phyloP scores from a whole-genome alignment of 2,888 invertebrate species.

The Drosophila nr. fundita region DNA sequence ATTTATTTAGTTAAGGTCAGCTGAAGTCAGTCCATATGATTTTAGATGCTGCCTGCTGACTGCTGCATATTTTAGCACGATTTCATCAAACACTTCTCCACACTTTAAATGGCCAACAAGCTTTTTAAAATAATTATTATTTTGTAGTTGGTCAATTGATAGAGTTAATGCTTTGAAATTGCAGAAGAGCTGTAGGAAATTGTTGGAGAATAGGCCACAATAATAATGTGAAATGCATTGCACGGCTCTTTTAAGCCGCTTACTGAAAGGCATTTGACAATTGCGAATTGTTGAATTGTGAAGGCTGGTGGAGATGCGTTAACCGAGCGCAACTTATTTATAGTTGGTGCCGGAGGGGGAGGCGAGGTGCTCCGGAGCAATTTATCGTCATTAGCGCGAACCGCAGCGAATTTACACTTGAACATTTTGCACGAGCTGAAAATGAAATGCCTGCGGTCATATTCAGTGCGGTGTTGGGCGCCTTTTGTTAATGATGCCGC shows the following conservation, averaged over 20 bases:
- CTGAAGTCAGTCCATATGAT: too few species aligned
- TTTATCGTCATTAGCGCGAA: constrained; percentile 77
- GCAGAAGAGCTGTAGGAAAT: too few species aligned
- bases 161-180: background rate
- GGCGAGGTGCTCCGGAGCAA: constrained; percentile 50
- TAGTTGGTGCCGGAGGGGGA: constrained; percentile 48
- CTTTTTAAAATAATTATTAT: background rate
- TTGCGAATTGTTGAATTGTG: constrained; percentile 5
- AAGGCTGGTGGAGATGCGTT: constrained; percentile 20
- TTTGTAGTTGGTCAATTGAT: background rate
- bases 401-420: constrained; percentile 76
- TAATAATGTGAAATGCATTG: constrained; percentile 39
- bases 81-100: background rate
- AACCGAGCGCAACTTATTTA: constrained; percentile 74
- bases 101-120: background rate
- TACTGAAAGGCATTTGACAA: constrained; percentile 33
- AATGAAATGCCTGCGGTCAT: constrained; percentile 75
- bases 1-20: background rate
- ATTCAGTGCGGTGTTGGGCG: constrained; percentile 42
- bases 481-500: constrained; percentile 61
- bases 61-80: background rate
- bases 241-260: constrained; percentile 53
- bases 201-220: background rate
- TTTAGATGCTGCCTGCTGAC: background rate
- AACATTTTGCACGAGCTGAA: constrained; percentile 72